Conservation (phyloP, 2,888 invertebrate species). For the Drepanosiphum platanoidis region DNA sequence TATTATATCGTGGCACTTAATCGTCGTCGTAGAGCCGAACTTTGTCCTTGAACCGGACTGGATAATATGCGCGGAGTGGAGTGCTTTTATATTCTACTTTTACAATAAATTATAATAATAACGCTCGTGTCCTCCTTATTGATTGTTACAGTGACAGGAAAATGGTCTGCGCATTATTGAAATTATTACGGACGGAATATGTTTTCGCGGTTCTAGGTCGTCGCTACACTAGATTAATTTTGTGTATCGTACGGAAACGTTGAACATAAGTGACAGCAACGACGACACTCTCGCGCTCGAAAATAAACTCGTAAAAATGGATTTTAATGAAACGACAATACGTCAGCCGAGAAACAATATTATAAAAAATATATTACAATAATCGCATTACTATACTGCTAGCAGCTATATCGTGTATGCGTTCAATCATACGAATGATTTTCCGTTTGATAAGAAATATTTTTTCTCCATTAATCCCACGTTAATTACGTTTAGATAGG, state of each 20-base stretch:
- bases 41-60: constrained; percentile 40
- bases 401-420: too few relatives aligned
- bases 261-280: background rate
- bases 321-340: background rate
- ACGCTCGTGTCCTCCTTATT: constrained; percentile 29
- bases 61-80: background rate
- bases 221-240: constrained; percentile 34
- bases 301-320: background rate
- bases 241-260: constrained; percentile 1
- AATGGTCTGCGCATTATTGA: background rate
- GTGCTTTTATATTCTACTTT: constrained; percentile 2
- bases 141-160: constrained; percentile 26
- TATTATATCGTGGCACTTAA: background rate
- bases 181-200: constrained; percentile 1
- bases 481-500: background rate
- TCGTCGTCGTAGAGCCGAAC: background rate
- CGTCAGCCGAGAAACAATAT: background rate
- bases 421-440: background rate
- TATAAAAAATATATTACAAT: background rate
- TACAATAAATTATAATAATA: constrained; percentile 26
- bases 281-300: background rate
- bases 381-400: background rate
- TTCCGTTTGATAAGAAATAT: background rate
- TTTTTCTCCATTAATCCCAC: background rate
- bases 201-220: constrained; percentile 34